Conservation (phyloP, 2,888 invertebrate genomes). For the Ligdia adustata region DNA sequence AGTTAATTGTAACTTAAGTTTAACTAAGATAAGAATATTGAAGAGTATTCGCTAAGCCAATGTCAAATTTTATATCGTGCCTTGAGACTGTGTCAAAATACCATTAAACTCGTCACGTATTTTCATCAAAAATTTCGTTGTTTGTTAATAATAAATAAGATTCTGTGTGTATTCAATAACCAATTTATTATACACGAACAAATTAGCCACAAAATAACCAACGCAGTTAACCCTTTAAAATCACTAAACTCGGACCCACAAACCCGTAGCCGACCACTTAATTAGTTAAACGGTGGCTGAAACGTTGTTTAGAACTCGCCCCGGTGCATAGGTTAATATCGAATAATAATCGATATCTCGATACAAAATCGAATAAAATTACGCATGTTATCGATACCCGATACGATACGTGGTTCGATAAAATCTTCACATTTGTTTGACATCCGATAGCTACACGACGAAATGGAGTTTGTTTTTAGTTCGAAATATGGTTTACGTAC, state of each 20-base stretch:
- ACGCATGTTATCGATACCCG: constrained; percentile 23
- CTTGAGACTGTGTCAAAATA: too few species aligned
- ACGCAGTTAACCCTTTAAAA: constrained; percentile 1
- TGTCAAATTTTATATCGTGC: too few species aligned
- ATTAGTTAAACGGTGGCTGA: constrained; percentile 16
- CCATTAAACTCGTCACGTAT: too few species aligned
- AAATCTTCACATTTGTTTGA: constrained; percentile 28
- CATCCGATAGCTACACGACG: constrained; percentile 11
- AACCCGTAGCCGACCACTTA: constrained; percentile 6
- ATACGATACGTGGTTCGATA: constrained; percentile 29
- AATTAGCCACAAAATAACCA: neutral
- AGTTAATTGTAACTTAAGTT: too few species aligned
- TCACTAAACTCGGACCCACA: neutral
- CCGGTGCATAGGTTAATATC: constrained; percentile 15
- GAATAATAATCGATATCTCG: constrained; percentile 6
- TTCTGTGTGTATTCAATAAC: too few species aligned
- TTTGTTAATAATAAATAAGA: too few species aligned
- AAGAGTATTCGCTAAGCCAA: too few species aligned
- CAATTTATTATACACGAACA: neutral
- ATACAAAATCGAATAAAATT: constrained; percentile 9
- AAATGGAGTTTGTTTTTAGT: constrained; percentile 10
- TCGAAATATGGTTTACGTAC: too few species aligned
- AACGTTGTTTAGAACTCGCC: constrained; percentile 8
- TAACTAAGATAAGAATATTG: too few species aligned
- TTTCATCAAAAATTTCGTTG: too few species aligned